These are phyloP conservation scores for Spea bombifrons DNA, from an alignment of 2,113 vertebrate species.

Conservation along the genomic window DNA sequence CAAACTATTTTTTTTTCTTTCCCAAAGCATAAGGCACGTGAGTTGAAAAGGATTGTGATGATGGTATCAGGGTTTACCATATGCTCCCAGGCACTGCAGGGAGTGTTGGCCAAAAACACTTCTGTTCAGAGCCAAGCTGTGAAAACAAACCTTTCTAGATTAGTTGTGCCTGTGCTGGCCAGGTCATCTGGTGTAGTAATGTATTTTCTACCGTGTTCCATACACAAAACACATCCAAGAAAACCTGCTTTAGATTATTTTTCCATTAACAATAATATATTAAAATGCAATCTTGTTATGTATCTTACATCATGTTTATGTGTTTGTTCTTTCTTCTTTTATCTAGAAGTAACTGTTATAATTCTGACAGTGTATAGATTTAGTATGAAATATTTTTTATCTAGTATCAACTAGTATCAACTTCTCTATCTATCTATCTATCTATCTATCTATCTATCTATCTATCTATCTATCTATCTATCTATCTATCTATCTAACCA, in stretches of 20 bases:
- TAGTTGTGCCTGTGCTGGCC: constrained; percentile 62
- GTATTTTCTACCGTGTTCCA: constrained; percentile 12
- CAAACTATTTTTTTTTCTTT: constrained; percentile 56
- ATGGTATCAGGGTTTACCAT: constrained; percentile 64
- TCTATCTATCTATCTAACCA: too few relatives aligned
- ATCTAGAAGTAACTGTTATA: too few relatives aligned
- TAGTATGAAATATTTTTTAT: too few relatives aligned
- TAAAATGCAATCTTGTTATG: too few relatives aligned
- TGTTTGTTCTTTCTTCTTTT: too few relatives aligned
- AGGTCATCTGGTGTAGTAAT: constrained; percentile 55
- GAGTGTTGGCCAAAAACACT: constrained; percentile 61
- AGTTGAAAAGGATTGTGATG: constrained; percentile 58
- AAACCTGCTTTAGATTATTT: constrained; percentile 15
- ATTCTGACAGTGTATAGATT: too few relatives aligned
- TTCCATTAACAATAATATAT: constrained; percentile 6
- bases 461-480: too few relatives aligned
- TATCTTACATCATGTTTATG: too few relatives aligned
- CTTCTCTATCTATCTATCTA: too few relatives aligned
- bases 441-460: too few relatives aligned
- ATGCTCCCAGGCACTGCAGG: constrained; percentile 64
- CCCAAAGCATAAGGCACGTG: constrained; percentile 55
- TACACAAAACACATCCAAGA: constrained; percentile 23
- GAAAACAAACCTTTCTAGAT: constrained; percentile 73
- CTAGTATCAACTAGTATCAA: too few relatives aligned
- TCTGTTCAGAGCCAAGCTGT: constrained; percentile 70